Conservation (phyloP, 35 echinoderm and acorn worm species). For the Lytechinus variegatus region DNA sequence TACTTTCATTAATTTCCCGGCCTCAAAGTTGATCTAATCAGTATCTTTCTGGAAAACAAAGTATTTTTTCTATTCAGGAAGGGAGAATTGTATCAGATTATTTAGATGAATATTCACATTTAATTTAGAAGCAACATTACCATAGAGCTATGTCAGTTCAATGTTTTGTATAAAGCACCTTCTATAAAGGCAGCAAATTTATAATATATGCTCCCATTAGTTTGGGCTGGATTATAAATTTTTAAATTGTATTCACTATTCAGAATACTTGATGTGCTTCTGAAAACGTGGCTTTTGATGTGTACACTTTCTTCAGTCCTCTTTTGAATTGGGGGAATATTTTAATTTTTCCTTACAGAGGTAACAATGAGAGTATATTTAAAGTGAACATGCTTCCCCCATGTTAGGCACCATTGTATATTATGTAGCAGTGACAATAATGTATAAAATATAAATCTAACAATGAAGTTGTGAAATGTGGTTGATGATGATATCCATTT, state of each 20-base stretch:
- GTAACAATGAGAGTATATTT: not conserved
- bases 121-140: too few relatives aligned
- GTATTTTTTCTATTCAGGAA: too few relatives aligned
- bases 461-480: slow-evolving; percentile 31
- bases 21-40: too few relatives aligned
- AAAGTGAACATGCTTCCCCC: slow-evolving; percentile 3
- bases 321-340: not conserved
- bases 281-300: slow-evolving; percentile 25
- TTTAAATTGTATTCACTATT: slow-evolving; percentile 29
- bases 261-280: slow-evolving; percentile 24
- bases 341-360: not conserved
- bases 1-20: too few relatives aligned
- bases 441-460: slow-evolving; percentile 28
- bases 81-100: too few relatives aligned
- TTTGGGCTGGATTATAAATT: slow-evolving; percentile 1
- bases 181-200: too few relatives aligned
- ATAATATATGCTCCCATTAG: too few relatives aligned
- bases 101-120: too few relatives aligned
- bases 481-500: slow-evolving; percentile 44
- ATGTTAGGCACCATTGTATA: slow-evolving; percentile 26
- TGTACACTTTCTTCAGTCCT: not conserved
- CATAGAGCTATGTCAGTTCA: too few relatives aligned
- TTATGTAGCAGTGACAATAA: slow-evolving; percentile 29
- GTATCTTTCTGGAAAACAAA: too few relatives aligned
- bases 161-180: too few relatives aligned